A percentile compares a stretch with the other conserved stretches of the same genome.
Conservation (phyloP, 2,797 vertebrate species). For the Falco cherrug region DNA sequence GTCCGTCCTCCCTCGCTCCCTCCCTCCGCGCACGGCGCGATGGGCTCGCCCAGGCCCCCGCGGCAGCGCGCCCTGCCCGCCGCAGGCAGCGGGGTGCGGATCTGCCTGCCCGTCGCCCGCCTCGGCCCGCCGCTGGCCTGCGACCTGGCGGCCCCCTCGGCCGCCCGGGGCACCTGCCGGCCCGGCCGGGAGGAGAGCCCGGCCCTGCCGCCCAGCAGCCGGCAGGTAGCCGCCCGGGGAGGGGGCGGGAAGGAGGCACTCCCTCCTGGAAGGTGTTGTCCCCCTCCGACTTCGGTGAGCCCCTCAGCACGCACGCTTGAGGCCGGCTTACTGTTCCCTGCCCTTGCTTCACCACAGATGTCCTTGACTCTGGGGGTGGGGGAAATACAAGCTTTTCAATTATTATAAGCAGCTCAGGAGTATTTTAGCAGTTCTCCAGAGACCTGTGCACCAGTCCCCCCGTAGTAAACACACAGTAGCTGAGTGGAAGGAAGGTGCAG, state of each 20-base stretch:
- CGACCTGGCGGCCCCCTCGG: not conserved
- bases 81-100: not conserved
- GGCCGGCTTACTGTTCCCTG: not conserved
- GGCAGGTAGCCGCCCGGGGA: not conserved
- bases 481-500: not conserved
- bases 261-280: not conserved
- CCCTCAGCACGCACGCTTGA: not conserved
- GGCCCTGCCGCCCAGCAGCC: not conserved
- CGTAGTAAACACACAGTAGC: not conserved
- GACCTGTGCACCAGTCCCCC: too few relatives aligned
- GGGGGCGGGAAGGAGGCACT: not conserved
- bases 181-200: too few relatives aligned
- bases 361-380: not conserved
- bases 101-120: not conserved
- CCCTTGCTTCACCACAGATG: not conserved
- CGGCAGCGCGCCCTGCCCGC: not conserved
- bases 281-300: not conserved
- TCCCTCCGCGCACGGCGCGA: not conserved
- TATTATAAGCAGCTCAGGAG: not conserved
- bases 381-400: not conserved
- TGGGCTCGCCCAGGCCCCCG: slow-evolving; percentile 15
- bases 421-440: not conserved
- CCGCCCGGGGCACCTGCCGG: not conserved
- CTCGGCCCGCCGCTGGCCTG: not conserved
- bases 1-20: not conserved